These are phyloP conservation scores for Enchytraeus crypticus DNA, from an alignment of 2,888 invertebrate species.

Conservation along the genomic window DNA sequence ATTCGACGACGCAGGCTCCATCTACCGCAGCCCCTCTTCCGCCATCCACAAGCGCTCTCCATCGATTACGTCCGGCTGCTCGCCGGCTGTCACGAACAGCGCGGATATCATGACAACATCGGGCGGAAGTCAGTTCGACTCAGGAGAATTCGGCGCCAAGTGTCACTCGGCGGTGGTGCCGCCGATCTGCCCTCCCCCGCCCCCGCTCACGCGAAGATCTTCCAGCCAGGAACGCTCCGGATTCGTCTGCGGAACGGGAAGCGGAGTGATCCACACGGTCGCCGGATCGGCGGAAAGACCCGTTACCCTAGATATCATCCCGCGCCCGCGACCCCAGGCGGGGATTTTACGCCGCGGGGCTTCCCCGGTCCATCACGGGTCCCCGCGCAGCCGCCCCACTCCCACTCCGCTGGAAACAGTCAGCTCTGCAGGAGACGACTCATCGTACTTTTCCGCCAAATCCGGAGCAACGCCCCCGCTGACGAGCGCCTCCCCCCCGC, in stretches of 20 bases:
- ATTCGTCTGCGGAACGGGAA: conserved; percentile 23
- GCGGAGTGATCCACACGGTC: conserved; percentile 33
- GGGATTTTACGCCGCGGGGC: conserved; percentile 20
- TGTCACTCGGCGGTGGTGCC: conserved; percentile 1
- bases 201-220: conserved; percentile 27
- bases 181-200: conserved; percentile 31
- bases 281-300: conserved; percentile 53
- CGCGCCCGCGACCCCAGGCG: conserved; percentile 53
- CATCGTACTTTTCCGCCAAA: conserved; percentile 61
- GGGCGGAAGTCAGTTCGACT: neutral
- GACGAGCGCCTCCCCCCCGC: conserved; percentile 65
- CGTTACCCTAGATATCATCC: conserved; percentile 56
- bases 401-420: conserved; percentile 15
- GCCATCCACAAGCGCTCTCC: conserved; percentile 64
- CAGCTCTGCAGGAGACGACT: conserved; percentile 62
- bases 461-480: conserved; percentile 44
- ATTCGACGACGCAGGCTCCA: conserved; percentile 35
- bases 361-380: conserved; percentile 37
- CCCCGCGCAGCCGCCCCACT: conserved; percentile 19
- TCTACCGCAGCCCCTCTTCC: conserved; percentile 1
- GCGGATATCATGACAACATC: neutral
- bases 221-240: conserved; percentile 28
- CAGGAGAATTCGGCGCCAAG: neutral
- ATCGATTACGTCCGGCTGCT: conserved; percentile 64
- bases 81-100: conserved; percentile 32